Conservation (phyloP, 2,797 vertebrate genomes). For the Syngnathus rostellatus region DNA sequence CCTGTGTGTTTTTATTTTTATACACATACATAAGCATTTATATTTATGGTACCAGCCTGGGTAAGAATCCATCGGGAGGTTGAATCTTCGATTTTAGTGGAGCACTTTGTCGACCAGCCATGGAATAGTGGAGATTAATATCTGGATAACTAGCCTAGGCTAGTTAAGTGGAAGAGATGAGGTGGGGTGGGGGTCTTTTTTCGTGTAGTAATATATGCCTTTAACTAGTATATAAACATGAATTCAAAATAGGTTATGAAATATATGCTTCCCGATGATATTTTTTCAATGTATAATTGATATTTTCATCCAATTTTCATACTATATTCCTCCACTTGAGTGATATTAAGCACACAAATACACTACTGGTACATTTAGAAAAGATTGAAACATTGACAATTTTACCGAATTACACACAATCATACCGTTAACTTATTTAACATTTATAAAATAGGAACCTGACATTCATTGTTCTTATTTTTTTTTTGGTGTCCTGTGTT, state of each 20-base stretch:
- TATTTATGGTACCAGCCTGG: neutral
- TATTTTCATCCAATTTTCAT: no score
- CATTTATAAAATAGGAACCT: neutral
- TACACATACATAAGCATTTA: neutral
- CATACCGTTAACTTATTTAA: neutral
- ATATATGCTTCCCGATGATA: no score
- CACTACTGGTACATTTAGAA: neutral
- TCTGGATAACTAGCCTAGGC: neutral
- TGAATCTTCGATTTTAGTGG: no score
- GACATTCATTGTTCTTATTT: neutral
- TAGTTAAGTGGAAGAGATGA: neutral
- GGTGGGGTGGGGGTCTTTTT: neutral
- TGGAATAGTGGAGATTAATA: neutral
- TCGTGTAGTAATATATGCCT: neutral
- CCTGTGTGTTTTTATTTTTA: neutral
- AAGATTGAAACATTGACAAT: neutral
- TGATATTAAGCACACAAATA: no score
- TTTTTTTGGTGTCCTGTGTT: no score
- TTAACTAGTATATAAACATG: neutral
- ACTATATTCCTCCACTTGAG: no score
- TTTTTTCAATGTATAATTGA: no score
- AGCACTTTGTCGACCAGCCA: no score
- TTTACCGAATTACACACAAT: neutral
- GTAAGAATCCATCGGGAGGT: no score
- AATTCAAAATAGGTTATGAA: no score